A percentile compares a stretch with the other conserved stretches of the same genome.
Evolutionary conservation across 2,113 vertebrate species (phyloP).

Genomic region (Dicerorhinus sumatrensis): DNA sequence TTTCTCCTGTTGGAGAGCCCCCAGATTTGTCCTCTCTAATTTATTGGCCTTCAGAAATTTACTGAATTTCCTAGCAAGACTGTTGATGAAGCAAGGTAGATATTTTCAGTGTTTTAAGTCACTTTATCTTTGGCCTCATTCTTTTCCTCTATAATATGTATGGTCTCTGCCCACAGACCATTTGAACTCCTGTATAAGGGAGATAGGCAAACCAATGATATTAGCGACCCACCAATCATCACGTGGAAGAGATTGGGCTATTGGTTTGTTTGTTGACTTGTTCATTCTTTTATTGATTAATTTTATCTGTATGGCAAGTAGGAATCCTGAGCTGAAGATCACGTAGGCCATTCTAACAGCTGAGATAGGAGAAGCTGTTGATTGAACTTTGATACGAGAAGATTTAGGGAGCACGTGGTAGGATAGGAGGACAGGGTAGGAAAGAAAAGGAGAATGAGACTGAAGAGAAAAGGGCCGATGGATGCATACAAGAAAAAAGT

Average conservation of each 20-base stretch:
- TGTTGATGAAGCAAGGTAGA: neutral
- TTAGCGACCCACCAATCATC: neutral
- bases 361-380: neutral
- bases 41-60: conserved; percentile 23
- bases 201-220: neutral
- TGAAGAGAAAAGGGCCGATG: neutral
- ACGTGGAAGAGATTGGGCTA: neutral
- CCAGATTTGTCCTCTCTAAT: neutral
- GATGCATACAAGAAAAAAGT: neutral
- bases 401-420: neutral
- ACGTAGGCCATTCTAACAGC: neutral
- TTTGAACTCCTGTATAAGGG: neutral
- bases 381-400: neutral
- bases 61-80: neutral
- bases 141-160: neutral
- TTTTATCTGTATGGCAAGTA: neutral
- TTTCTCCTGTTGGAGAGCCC: neutral
- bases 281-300: neutral
- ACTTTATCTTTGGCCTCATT: neutral
- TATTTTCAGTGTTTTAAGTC: neutral
- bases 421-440: neutral
- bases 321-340: neutral
- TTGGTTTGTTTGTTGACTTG: neutral
- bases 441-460: neutral
- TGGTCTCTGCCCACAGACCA: neutral